phyloP scores from a whole-genome alignment of 2,888 invertebrate species.

The Cotesia congregata region DNA sequence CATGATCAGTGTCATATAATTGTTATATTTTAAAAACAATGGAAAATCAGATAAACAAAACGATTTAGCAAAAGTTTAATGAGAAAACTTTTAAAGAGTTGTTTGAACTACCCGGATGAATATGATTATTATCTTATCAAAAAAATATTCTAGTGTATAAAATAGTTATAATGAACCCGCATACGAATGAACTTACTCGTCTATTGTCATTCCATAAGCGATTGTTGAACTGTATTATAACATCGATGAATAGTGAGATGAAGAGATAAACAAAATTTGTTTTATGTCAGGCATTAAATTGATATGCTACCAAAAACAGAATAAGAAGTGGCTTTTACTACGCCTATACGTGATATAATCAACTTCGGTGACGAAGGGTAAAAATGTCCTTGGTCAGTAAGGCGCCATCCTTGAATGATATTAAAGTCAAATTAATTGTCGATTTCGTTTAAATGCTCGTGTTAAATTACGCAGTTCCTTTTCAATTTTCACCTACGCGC shows the following conservation, averaged over 20 bases:
- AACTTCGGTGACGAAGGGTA: constrained; percentile 21
- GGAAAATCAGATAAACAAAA: not conserved
- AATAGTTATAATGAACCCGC: not conserved
- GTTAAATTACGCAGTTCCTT: constrained; percentile 8
- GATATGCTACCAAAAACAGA: not conserved
- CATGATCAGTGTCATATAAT: not conserved
- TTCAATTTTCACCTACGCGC: constrained; percentile 10
- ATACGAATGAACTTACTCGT: not conserved
- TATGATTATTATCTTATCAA: not conserved
- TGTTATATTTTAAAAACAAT: not conserved
- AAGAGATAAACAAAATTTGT: not conserved
- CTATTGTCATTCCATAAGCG: not conserved
- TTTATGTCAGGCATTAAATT: not conserved
- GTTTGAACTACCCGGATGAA: not conserved
- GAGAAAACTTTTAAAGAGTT: not conserved
- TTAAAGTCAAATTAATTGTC: constrained; percentile 31
- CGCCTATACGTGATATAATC: constrained; percentile 19
- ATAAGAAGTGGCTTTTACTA: constrained; percentile 11
- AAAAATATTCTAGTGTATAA: not conserved
- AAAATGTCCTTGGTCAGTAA: constrained; percentile 46
- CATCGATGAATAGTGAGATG: not conserved
- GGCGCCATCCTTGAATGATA: constrained; percentile 61
- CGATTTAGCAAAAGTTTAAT: not conserved
- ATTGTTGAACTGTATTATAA: not conserved
- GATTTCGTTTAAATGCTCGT: constrained; percentile 17